Base-by-base conservation (phyloP, 1,140 invertebrate genomes). In the Drosophila nebulosa region DNA sequence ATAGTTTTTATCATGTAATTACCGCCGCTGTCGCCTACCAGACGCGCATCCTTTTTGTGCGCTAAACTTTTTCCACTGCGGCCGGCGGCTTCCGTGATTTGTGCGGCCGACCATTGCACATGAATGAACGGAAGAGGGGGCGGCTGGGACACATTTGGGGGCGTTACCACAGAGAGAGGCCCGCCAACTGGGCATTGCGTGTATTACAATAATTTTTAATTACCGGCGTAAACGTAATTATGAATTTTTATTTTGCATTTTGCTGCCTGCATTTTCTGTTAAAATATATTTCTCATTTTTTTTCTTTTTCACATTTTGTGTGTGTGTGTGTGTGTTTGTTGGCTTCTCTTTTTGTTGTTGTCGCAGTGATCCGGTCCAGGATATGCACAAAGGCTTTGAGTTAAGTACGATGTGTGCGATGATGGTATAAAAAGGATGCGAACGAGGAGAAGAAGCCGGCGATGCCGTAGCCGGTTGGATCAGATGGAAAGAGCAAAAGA, bases 131-230 rank as follows among this genome's bases (percentile, higher is more conserved):
- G 27, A 18, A 3, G 22, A n/a, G 2, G 12, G 21, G 4, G 12
- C 1, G 16, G 0, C 6, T 21, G 21, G 18, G 50, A 27, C 1
- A 39, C 2, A 26, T 22, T n/a, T 30, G 32, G 62, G 70, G 79
- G 78, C 77, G 78, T 74, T 74, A 65, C 78, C 72, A 58, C 30
- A 22, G 74, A 58, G 36, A 22, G 74, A 69, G 53, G 65, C 75
- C 74, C 60, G 59, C 65, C 62, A 69, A 64, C 70, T 77, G 79
- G 69, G 74, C 86, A 83, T 80, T 89, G 83, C 89, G 83, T 90
- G 78, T 89, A 90, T 90, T 90, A 90, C 89, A 90, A 90, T 90
- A 89, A 90, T 90, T 90, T 90, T 90, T 90, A 90, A 90, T 90
- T 90, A 90, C 89, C 89, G 89, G 89, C 85, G 89, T 90, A 90